Conservation (phyloP, 2,113 vertebrate genomes). For the Pterocles gutturalis region DNA sequence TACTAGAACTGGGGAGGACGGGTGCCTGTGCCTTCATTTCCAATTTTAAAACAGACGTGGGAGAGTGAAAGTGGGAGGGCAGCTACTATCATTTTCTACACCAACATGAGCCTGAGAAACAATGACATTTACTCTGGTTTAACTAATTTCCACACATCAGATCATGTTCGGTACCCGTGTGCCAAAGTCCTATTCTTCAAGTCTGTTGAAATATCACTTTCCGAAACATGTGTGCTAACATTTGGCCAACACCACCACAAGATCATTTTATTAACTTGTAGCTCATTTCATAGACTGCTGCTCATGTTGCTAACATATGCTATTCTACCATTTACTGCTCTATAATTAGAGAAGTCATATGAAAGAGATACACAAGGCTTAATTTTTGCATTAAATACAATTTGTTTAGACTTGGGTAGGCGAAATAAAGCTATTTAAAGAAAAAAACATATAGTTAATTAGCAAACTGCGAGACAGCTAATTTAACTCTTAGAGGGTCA, state of each 20-base stretch:
- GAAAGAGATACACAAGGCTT: constrained; percentile 71
- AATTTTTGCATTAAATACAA: constrained; percentile 70
- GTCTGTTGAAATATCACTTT: constrained; percentile 75
- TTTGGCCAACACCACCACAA: constrained; percentile 75
- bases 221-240: constrained; percentile 75
- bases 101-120: constrained; percentile 38
- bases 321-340: constrained; percentile 71
- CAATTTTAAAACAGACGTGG: constrained; percentile 23
- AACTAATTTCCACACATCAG: constrained; percentile 53
- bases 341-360: constrained; percentile 78
- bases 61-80: not conserved
- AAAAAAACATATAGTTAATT: not conserved
- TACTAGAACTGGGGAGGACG: not conserved
- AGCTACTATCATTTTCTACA: constrained; percentile 36
- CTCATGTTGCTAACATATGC: constrained; percentile 80
- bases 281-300: constrained; percentile 80
- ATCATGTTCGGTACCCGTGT: not conserved
- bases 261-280: constrained; percentile 79
- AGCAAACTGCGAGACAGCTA: not conserved
- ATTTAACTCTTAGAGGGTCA: constrained; percentile 6
- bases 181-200: constrained; percentile 72
- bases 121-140: constrained; percentile 64
- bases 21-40: not conserved
- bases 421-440: constrained; percentile 42
- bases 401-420: constrained; percentile 51